Percentiles rank a stretch among this genome's conserved stretches.
Conservation (phyloP, 1,140 invertebrate species). For the Drosophila kanapiae region DNA sequence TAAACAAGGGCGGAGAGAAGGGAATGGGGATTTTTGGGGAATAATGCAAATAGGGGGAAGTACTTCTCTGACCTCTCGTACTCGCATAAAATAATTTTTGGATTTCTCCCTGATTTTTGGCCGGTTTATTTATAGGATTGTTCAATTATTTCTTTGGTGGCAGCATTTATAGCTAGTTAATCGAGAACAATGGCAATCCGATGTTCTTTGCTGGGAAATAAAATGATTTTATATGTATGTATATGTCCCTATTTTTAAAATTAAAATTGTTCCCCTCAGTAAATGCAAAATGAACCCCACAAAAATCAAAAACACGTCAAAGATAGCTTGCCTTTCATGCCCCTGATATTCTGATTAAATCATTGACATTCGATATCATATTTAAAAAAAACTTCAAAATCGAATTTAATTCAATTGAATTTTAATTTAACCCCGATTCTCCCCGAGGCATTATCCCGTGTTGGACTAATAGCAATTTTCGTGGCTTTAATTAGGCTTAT, state of each 20-base stretch:
- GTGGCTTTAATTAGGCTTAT: constrained; percentile 56
- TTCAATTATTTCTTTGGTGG: constrained; percentile 23
- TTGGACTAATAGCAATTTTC: constrained; percentile 19
- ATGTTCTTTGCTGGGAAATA: not conserved
- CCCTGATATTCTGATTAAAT: constrained; percentile 2
- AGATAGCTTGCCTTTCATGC: no score
- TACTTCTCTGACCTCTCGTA: constrained; percentile 2
- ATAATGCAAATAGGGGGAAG: not conserved
- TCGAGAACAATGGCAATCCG: constrained; percentile 17
- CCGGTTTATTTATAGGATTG: constrained; percentile 22
- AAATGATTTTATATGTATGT: no score
- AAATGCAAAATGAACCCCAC: no score
- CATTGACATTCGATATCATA: constrained; percentile 12
- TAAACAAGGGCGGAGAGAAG: constrained; percentile 6
- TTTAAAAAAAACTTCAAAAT: constrained; percentile 8
- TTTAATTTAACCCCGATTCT: constrained; percentile 23
- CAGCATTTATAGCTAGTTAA: constrained; percentile 17
- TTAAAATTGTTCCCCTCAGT: not conserved
- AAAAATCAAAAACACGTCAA: not conserved
- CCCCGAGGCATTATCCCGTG: not conserved
- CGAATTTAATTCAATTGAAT: constrained; percentile 30
- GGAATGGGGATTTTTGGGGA: not conserved
- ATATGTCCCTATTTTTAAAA: not conserved
- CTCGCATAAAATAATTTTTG: constrained; percentile 12
- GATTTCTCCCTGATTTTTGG: constrained; percentile 15